phyloP scores from a whole-genome alignment of 2,888 invertebrate species.

The Chloroclysta siterata region DNA sequence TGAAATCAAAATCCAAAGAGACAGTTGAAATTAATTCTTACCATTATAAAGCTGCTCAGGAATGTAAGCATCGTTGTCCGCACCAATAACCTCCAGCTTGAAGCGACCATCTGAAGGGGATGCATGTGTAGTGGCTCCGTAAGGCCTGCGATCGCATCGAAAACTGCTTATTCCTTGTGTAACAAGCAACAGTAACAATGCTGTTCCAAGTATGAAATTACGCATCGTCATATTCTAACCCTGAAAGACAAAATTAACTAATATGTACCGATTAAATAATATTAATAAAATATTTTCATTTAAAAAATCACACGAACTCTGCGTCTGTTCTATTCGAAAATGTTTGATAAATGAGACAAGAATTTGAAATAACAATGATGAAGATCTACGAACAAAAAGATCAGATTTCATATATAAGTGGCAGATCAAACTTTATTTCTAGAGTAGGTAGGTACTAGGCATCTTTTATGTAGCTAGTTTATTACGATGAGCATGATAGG shows the following conservation, averaged over 20 bases:
- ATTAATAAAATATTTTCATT: too few species aligned
- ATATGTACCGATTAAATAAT: not conserved
- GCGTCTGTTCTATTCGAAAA: not conserved
- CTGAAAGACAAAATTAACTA: conserved; percentile 1
- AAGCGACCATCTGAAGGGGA: conserved; percentile 72
- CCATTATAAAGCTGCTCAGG: conserved; percentile 75
- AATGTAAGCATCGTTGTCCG: conserved; percentile 64
- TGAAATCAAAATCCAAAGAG: too few species aligned
- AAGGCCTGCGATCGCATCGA: conserved; percentile 73
- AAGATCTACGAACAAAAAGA: not conserved
- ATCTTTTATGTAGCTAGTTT: too few species aligned
- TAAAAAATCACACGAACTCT: too few species aligned
- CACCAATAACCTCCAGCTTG: conserved; percentile 56
- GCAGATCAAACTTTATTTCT: not conserved
- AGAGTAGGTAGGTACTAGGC: too few species aligned
- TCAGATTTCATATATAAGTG: not conserved
- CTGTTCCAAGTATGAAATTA: not conserved
- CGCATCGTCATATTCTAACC: conserved; percentile 1
- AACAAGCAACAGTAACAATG: conserved; percentile 20
- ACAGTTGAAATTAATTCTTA: conserved; percentile 33
- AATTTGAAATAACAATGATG: not conserved
- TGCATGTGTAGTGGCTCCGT: conserved; percentile 64
- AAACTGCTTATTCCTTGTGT: conserved; percentile 46
- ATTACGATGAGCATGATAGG: too few species aligned
- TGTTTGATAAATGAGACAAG: not conserved